A percentile compares a stretch with the other conserved stretches of the same genome.
Conservation (phyloP, 2,888 invertebrate species). For the Yponomeuta sedellus region DNA sequence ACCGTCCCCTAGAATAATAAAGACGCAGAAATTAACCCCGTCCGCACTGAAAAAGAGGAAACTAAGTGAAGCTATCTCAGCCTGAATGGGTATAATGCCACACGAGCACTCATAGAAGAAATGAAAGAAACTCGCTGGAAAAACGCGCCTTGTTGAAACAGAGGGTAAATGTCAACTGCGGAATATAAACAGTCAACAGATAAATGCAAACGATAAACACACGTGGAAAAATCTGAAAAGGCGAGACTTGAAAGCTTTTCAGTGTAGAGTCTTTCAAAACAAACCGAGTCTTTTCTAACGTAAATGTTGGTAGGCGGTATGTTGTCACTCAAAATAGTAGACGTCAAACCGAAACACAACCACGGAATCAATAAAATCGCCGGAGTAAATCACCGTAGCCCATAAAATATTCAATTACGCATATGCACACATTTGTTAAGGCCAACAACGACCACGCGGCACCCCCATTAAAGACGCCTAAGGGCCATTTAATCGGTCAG, state of each 20-base stretch:
- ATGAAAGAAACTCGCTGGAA: constrained; percentile 70
- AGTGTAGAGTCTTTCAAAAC: constrained; percentile 48
- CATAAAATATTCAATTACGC: constrained; percentile 77
- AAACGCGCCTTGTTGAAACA: constrained; percentile 63
- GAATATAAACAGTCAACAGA: constrained; percentile 77
- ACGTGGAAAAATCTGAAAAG: constrained; percentile 61
- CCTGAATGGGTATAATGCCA: constrained; percentile 70
- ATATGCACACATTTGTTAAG: constrained; percentile 75
- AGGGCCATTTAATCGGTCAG: constrained; percentile 78
- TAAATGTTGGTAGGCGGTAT: background rate
- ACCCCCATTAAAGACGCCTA: constrained; percentile 77
- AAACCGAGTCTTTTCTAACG: constrained; percentile 27
- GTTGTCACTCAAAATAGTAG: background rate
- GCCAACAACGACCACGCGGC: constrained; percentile 75
- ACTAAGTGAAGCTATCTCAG: constrained; percentile 75
- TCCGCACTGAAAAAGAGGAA: constrained; percentile 68
- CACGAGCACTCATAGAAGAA: constrained; percentile 64
- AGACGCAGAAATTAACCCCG: constrained; percentile 74
- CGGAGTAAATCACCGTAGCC: constrained; percentile 60
- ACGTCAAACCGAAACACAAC: background rate
- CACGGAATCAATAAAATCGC: constrained; percentile 59
- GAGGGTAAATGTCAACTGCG: constrained; percentile 73
- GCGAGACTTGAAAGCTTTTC: constrained; percentile 46
- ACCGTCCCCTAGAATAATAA: constrained; percentile 73
- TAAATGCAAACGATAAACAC: constrained; percentile 75